Evolutionary conservation across 30 jellyfish, hydroid and myxozoan species (phyloP), one percentile per base, ranked within the genome.

Genomic region (Cassiopea xamachana): DNA sequence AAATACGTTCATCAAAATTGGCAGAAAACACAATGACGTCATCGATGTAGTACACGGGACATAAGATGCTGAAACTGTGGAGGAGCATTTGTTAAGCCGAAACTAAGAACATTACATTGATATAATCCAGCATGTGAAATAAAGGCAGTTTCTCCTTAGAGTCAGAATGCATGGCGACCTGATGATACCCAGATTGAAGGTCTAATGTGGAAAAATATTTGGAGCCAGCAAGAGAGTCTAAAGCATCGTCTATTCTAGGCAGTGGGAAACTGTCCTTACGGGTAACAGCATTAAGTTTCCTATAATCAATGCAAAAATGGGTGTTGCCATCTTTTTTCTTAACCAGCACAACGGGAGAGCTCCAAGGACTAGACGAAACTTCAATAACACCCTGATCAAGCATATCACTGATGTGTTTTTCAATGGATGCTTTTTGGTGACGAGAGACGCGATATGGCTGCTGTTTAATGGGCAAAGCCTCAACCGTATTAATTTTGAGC

Each of bases 301-400:
- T 68, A 71, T 84, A 84, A 55, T 84, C 92, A 16, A 84, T 79
- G 73, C 96, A 86, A 59, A 92, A 73, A 6, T 97, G 85, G 8
- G 71, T 18, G 50, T 73, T 61, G 39, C 96, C 97, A 64, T 91
- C 92, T 48, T 61, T 74, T 76, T 91, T 91, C 64, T 75, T 60
- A 16, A 86, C 97, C 27, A 84, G 92, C 1, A 91, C 96, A 3
- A 79, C 82, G 1, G 97, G 97, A 1, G 96, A 46, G 62, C 90
- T 75, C 95, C 91, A 91, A n/a, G 96, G 96, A 73, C 96, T 76
- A 1, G 46, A 8, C 48, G 90, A 58, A 74, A 74, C 84, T 46
- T 60, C 16, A 27, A 91, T 91, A 17, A 91, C 27, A 46, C 49
- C 81, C 14, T 91, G 84, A 17, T 76, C 86, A 45, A 84, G 91